phyloP scores from a whole-genome alignment of 2,888 invertebrate genomes.

The Tetranychus piercei region DNA sequence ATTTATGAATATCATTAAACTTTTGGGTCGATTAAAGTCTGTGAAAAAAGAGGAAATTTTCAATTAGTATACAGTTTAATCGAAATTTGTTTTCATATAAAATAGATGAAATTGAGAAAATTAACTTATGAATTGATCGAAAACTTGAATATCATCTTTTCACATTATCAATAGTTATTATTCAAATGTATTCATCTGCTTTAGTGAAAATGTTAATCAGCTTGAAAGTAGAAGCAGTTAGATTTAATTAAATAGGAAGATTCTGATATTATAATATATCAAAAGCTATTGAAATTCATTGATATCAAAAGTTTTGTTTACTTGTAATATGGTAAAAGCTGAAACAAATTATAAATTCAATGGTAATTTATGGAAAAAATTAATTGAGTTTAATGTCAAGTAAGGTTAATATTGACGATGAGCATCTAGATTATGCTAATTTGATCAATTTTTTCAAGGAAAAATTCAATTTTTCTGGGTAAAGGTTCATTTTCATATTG shows the following conservation, averaged over 20 bases:
- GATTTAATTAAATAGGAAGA: no score
- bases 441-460: not conserved
- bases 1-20: slow-evolving; percentile 58
- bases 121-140: no score
- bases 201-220: not conserved
- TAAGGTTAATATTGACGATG: not conserved
- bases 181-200: not conserved
- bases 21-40: slow-evolving; percentile 41
- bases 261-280: no score
- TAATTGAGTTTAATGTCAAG: not conserved
- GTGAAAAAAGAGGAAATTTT: not conserved
- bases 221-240: no score
- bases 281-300: no score
- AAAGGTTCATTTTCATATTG: not conserved
- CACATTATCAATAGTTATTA: not conserved
- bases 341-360: not conserved
- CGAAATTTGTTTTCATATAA: no score
- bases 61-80: no score
- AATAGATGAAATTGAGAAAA: no score
- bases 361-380: not conserved
- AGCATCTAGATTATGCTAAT: not conserved
- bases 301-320: no score
- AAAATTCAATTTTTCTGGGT: not conserved
- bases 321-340: no score
- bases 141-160: no score